Evolutionary conservation across 2,888 invertebrate species (phyloP), one percentile per base, ranked within the genome.

Genomic region (Harpagoxenus sublaevis): DNA sequence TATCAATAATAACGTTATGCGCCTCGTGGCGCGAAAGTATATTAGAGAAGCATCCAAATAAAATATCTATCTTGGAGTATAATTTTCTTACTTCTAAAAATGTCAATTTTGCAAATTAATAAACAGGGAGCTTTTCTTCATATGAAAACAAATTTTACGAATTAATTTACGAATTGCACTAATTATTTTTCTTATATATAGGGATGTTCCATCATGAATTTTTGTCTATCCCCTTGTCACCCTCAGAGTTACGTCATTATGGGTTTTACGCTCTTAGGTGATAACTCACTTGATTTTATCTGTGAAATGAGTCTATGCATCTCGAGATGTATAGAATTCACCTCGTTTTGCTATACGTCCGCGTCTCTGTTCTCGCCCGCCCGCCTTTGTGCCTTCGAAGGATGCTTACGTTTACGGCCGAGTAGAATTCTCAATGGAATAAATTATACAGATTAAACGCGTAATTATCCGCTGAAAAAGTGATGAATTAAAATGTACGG

Each of bases 221-320:
- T 5, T 42, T 28, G 23, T 18, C 9, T 57, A n/a, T 28, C 5
- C 12, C 42, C 45, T 53, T 31, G 4, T 5, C 31, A n/a, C 4
- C 35, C 8, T 62, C 3, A n/a, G 48, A 62, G 8, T 3, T 60
- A 45, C 18, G 18, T 5, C 35, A 12, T 28, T 63, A 23, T 23
- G 3, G 6, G 23, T 39, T 63, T 63, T 18, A 53, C 6, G 23
- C 0, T 28, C 15, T 8, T 42, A 35, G 15, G n/a, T 35, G 31
- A 74, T 15, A 63, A 51, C 15, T 62, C 39, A 39, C 53, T 74
- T 77, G 48, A 51, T 39, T 63, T 63, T 63, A 15, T 8, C 23
- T 10, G 3, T 6, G 31, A 74, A 60, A 74, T 45, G 48, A 74
- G 9, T 60, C 31, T 35, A 4, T 31, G 31, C 5, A 23, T 63